These are phyloP conservation scores for Pionites leucogaster DNA, from an alignment of 2,113 vertebrate species.

Conservation along the genomic window DNA sequence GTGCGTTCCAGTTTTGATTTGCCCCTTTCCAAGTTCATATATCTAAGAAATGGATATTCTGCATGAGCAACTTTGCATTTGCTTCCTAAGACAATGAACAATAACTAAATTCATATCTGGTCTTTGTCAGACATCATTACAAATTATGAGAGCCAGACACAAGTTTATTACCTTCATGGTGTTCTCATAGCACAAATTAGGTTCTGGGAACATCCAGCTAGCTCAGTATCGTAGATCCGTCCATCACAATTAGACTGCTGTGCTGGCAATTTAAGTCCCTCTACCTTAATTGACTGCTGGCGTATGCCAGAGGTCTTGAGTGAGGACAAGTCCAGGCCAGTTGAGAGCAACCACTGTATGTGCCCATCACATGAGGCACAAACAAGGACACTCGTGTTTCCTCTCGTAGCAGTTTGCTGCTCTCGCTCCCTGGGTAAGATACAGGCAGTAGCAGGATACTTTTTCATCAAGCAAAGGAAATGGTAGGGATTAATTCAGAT, in stretches of 20 bases:
- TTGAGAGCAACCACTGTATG: accelerated
- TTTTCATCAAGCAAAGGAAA: background rate
- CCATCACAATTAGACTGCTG: conserved; percentile 51
- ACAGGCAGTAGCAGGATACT: background rate
- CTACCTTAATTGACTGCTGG: background rate
- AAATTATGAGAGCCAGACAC: conserved; percentile 39
- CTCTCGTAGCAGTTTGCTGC: background rate
- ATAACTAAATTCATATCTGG: conserved; percentile 41
- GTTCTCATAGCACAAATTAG: conserved; percentile 43
- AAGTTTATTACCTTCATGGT: conserved; percentile 44
- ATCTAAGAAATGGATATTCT: conserved; percentile 50
- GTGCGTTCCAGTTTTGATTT: background rate
- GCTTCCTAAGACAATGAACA: conserved; percentile 27
- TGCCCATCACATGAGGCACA: background rate
- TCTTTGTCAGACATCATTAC: conserved; percentile 58
- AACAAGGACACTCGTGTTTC: accelerated
- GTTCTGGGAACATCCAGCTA: conserved; percentile 24
- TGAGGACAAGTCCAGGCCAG: background rate
- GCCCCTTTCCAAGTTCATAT: conserved; percentile 31
- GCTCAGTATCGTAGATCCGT: background rate
- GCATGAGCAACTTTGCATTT: conserved; percentile 43
- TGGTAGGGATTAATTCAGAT: background rate
- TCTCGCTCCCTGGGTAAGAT: background rate
- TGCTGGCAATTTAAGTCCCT: background rate
- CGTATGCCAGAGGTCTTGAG: accelerated